Evolutionary conservation across 2,888 invertebrate genomes (phyloP).

Genomic region (Pyrocoelia pectoralis): DNA sequence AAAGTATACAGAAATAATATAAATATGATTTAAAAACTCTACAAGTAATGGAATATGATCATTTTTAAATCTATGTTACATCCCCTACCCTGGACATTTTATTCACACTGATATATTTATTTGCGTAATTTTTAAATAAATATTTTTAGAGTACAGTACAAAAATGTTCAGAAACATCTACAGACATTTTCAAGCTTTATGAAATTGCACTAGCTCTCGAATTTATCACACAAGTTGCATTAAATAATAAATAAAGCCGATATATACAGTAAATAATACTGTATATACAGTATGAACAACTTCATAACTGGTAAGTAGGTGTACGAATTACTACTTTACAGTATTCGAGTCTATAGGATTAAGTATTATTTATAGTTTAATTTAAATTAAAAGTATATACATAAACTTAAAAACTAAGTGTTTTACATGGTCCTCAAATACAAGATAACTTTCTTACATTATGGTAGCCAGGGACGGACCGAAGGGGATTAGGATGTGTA

Average conservation of each 20-base stretch:
- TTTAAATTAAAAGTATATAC: slow-evolving; percentile 1
- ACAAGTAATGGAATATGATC: slow-evolving; percentile 37
- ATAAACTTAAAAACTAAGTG: neutral
- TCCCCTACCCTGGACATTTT: slow-evolving; percentile 55
- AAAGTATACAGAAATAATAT: slow-evolving; percentile 25
- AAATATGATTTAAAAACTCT: slow-evolving; percentile 15
- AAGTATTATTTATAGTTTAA: neutral
- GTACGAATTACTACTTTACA: neutral
- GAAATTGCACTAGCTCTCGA: slow-evolving; percentile 5
- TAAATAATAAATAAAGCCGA: neutral
- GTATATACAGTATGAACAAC: neutral
- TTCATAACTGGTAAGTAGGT: slow-evolving; percentile 3
- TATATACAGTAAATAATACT: slow-evolving; percentile 3
- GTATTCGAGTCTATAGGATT: neutral
- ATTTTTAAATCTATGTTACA: slow-evolving; percentile 46
- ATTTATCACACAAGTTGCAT: neutral
- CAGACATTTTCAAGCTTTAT: slow-evolving; percentile 17
- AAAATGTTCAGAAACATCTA: slow-evolving; percentile 21
- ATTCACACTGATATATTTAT: slow-evolving; percentile 49
- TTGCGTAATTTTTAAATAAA: slow-evolving; percentile 31
- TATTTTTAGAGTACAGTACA: slow-evolving; percentile 29
- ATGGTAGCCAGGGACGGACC: too few relatives aligned
- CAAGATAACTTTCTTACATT: neutral
- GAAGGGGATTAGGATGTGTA: too few relatives aligned
- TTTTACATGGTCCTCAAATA: slow-evolving; percentile 4